Conservation (phyloP, 2,113 vertebrate species). For the Plotosus lineatus region DNA sequence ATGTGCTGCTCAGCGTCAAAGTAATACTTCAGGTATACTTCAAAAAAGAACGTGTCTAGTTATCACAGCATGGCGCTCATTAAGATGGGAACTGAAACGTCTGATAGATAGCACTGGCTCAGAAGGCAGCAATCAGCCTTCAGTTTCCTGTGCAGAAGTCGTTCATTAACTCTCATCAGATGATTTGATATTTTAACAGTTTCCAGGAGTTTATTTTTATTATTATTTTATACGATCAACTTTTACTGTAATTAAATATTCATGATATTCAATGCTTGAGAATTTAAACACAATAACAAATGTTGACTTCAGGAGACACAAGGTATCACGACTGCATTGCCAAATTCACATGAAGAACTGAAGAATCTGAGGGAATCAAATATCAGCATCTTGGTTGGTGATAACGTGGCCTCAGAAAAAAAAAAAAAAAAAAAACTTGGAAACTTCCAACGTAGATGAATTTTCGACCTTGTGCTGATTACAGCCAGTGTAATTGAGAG, state of each 20-base stretch:
- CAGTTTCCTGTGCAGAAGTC: not conserved
- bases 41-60: not conserved
- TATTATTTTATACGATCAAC: not conserved
- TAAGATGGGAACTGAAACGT: not conserved
- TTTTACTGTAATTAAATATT: not conserved
- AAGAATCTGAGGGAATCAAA: not conserved
- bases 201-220: not conserved
- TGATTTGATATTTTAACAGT: not conserved
- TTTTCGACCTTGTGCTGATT: slow-evolving; percentile 45
- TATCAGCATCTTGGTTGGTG: slow-evolving; percentile 1
- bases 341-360: not conserved
- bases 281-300: not conserved
- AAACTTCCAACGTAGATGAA: slow-evolving; percentile 47
- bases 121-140: too few relatives aligned
- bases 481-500: slow-evolving; percentile 43
- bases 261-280: not conserved
- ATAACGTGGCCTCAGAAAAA: slow-evolving; percentile 18
- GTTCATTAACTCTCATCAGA: not conserved
- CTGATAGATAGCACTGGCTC: not conserved
- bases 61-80: not conserved
- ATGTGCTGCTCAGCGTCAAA: too few relatives aligned
- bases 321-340: not conserved
- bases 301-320: not conserved
- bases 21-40: too few relatives aligned
- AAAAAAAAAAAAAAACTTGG: slow-evolving; percentile 32